Evolutionary conservation across 2,797 vertebrate genomes (phyloP).

Genomic region (Furcifer pardalis): DNA sequence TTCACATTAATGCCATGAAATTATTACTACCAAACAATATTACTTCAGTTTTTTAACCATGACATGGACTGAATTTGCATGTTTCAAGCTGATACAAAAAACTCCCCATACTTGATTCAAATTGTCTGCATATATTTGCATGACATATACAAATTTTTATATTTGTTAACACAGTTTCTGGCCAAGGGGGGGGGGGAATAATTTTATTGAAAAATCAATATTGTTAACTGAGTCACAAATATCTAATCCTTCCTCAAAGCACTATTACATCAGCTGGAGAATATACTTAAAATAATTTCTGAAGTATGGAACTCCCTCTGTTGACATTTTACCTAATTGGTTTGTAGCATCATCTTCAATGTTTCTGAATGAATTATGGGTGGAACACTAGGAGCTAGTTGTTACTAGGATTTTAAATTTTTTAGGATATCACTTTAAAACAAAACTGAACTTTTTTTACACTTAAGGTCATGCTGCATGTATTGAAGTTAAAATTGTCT

Average conservation of each 20-base stretch:
- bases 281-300: conserved; percentile 52
- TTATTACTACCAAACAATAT: conserved; percentile 31
- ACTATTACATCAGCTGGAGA: neutral
- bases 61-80: conserved; percentile 12
- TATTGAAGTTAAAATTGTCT: conserved; percentile 76
- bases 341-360: conserved; percentile 59
- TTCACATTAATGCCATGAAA: conserved; percentile 23
- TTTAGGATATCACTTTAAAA: conserved; percentile 65
- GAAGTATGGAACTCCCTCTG: conserved; percentile 38
- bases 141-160: conserved; percentile 32
- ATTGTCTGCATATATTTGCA: conserved; percentile 38
- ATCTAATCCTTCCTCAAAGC: neutral
- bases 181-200: neutral
- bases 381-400: conserved; percentile 66
- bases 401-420: conserved; percentile 70
- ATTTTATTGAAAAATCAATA: conserved; percentile 29
- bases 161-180: conserved; percentile 26
- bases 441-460: conserved; percentile 71
- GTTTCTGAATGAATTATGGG: conserved; percentile 64
- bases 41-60: conserved; percentile 23
- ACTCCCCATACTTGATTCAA: conserved; percentile 36
- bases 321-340: conserved; percentile 41
- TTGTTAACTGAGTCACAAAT: conserved; percentile 5
- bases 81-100: conserved; percentile 31
- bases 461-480: conserved; percentile 77